A percentile compares a stretch with the other conserved stretches of the same genome.
These are phyloP conservation scores for Psittacula derbiana DNA, from an alignment of 2,797 vertebrate genomes.

Conservation along the genomic window DNA sequence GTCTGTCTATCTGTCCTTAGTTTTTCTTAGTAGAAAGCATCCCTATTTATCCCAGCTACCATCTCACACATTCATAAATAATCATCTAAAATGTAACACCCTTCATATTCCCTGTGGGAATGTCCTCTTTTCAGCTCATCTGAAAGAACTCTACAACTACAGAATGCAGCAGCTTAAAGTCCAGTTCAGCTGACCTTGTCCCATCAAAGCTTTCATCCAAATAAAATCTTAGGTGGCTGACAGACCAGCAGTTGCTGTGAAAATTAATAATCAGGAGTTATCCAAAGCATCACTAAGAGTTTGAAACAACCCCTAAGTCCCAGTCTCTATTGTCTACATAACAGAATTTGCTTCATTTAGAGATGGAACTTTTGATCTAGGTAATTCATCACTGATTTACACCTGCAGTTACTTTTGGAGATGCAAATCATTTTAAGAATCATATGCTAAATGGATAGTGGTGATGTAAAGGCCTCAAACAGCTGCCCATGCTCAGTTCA, in stretches of 20 bases:
- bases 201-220: background rate
- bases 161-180: background rate
- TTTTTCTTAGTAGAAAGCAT: background rate
- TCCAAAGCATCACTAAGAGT: background rate
- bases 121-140: constrained; percentile 21
- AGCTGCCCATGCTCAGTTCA: constrained; percentile 29
- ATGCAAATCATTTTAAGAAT: background rate
- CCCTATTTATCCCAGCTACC: background rate
- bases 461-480: background rate
- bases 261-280: background rate
- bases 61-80: background rate
- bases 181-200: background rate
- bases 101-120: background rate
- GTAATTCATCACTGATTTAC: background rate
- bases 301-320: background rate
- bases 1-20: background rate
- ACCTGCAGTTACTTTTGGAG: background rate
- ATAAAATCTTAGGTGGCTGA: background rate
- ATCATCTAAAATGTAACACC: background rate
- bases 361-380: background rate
- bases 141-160: background rate
- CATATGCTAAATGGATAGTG: background rate
- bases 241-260: background rate
- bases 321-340: background rate
- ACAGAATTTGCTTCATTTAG: background rate